phyloP scores from a whole-genome alignment of 2,113 vertebrate species.

The Phyllopteryx taeniolatus region DNA sequence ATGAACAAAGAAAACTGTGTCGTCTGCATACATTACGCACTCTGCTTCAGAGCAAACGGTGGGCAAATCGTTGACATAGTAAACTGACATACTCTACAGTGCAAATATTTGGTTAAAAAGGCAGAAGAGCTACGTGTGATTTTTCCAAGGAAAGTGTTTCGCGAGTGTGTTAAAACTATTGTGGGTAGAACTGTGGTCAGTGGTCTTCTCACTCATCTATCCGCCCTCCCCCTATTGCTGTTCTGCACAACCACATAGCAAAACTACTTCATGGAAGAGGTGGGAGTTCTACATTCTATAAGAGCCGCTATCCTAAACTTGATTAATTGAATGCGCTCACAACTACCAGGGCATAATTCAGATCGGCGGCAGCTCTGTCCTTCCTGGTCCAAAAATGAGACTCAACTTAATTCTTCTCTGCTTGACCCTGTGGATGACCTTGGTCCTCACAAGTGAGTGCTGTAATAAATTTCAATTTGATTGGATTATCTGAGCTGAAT shows the following conservation, averaged over 20 bases:
- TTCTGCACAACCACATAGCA: not conserved
- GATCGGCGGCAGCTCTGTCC: not conserved
- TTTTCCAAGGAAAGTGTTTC: not conserved
- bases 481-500: not conserved
- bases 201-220: slow-evolving; percentile 14
- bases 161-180: not conserved
- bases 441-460: slow-evolving; percentile 50
- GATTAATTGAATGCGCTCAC: not conserved
- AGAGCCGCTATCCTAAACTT: slow-evolving; percentile 4
- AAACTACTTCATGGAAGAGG: not conserved
- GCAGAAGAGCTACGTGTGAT: not conserved
- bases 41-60: too few relatives aligned
- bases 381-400: slow-evolving; percentile 39
- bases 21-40: too few relatives aligned
- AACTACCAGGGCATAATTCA: not conserved
- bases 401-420: slow-evolving; percentile 34
- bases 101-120: too few relatives aligned
- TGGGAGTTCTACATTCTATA: slow-evolving; percentile 28
- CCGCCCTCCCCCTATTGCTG: slow-evolving; percentile 23
- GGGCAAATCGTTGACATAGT: too few relatives aligned
- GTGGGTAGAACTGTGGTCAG: slow-evolving; percentile 37
- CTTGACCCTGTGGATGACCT: slow-evolving; percentile 29
- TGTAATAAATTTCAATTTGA: not conserved
- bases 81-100: not conserved
- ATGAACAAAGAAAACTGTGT: too few relatives aligned